phyloP scores from a whole-genome alignment of 2,113 vertebrate species.

The Phaethornis superciliosus region DNA sequence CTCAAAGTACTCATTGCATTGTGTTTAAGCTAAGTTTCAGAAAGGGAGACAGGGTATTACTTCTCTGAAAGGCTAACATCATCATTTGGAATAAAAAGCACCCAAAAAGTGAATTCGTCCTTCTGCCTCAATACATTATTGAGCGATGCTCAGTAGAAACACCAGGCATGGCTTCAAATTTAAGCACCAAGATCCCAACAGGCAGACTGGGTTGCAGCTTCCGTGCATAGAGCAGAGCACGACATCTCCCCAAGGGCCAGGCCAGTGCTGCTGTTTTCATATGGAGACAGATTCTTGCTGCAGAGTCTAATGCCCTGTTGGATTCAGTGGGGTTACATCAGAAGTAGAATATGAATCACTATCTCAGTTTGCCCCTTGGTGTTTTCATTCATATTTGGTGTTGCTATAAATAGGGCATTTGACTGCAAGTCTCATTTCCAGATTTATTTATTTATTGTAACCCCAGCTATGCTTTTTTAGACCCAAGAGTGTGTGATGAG shows the following conservation, averaged over 20 bases:
- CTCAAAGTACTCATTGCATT: neutral
- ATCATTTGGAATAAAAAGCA: neutral
- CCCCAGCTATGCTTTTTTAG: neutral
- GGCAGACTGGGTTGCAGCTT: neutral
- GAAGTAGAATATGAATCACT: neutral
- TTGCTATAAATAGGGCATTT: slow-evolving; percentile 34
- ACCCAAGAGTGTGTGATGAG: neutral
- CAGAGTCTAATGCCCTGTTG: neutral
- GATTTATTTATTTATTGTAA: neutral
- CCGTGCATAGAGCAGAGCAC: fast-evolving
- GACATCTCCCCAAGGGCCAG: neutral
- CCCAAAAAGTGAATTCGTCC: neutral
- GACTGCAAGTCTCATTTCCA: neutral
- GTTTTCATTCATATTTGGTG: slow-evolving; percentile 1
- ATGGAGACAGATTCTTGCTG: neutral
- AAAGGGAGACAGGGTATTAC: neutral
- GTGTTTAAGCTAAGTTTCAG: neutral
- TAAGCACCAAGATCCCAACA: neutral
- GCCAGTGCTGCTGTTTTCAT: neutral
- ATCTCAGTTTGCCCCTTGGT: neutral
- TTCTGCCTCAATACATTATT: fast-evolving
- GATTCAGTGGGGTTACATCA: neutral
- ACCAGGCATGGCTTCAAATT: neutral
- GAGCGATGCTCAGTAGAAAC: neutral
- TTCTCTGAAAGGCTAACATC: neutral